A percentile compares a stretch with the other conserved stretches of the same genome.
These are phyloP conservation scores for Proisotoma minuta DNA, from an alignment of 2,888 invertebrate genomes.

Conservation along the genomic window DNA sequence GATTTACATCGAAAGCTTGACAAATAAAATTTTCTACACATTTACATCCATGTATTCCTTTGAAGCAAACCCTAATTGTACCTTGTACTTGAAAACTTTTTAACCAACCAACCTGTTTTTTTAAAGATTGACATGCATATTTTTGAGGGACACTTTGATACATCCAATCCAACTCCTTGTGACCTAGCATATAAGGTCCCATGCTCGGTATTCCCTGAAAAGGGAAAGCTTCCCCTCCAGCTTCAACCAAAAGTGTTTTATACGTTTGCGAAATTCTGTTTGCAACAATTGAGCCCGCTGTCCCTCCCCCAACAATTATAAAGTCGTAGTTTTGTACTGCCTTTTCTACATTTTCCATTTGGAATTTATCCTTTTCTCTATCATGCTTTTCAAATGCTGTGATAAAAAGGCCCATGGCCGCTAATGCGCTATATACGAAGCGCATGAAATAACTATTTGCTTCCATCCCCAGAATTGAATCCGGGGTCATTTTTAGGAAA, in stretches of 20 bases:
- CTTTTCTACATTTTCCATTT: neutral
- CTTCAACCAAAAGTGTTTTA: slow-evolving; percentile 13
- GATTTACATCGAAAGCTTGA: too few species aligned
- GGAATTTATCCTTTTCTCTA: slow-evolving; percentile 1
- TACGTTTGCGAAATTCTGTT: slow-evolving; percentile 12
- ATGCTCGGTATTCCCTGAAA: slow-evolving; percentile 1
- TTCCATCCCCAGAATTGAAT: neutral
- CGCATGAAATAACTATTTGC: neutral
- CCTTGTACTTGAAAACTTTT: too few species aligned
- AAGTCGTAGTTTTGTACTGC: neutral
- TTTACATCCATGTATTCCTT: too few species aligned
- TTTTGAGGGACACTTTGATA: slow-evolving; percentile 13
- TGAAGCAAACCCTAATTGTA: too few species aligned
- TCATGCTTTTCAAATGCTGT: slow-evolving; percentile 10
- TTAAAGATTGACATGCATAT: neutral
- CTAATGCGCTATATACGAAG: slow-evolving; percentile 1
- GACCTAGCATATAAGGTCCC: neutral
- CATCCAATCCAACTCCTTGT: slow-evolving; percentile 11
- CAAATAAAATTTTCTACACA: too few species aligned
- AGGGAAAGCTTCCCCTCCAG: slow-evolving; percentile 10
- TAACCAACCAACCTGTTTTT: neutral
- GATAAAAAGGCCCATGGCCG: slow-evolving; percentile 4
- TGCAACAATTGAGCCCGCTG: slow-evolving; percentile 16
- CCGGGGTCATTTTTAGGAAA: neutral
- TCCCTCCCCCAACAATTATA: slow-evolving; percentile 19